Base-by-base conservation (phyloP, 2,113 vertebrate genomes). In the Triplophysa rosa region DNA sequence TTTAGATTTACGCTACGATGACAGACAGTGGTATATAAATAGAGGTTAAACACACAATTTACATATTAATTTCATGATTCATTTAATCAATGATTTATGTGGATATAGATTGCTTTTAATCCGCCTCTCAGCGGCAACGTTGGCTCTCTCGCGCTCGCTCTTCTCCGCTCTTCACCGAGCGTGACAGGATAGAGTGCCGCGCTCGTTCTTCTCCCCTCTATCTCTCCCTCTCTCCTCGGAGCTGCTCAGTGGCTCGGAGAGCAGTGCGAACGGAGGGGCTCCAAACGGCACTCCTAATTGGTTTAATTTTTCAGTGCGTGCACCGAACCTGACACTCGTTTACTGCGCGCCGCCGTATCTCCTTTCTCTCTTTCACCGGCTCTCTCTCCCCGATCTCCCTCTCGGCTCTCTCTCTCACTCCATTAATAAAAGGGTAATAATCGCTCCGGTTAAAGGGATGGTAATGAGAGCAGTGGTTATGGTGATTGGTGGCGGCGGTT, bases 61-160 rank as follows among this genome's bases (percentile, higher is more conserved):
- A 94, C 94, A 95, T 95, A 96, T 96, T 95, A 95, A 95, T 96
- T 95, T 95, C 94, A 95, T 96, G 94, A 95, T 94, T 96, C 94
- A 94, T 96, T 96, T 95, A 93, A 94, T 95, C 93, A 93, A 89
- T 95, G 93, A 95, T 96, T 96, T 95, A 94, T 96, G 93, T 95
- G 91, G 90, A 89, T 94, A 93, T 94, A 93, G 93, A 93, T 93
- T 94, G 92, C 92, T 93, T 95, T 95, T 95, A 95, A 94, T 95
- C 92, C 93, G 89, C 93, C 88, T 74, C 85, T 88, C 76, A 14
- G 33, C 67, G 24, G 66, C 80, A 67, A 71, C 65, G 86, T 87
- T 89, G 88, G 91, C 88, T 90, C 52, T 70, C 67, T 67, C 62
- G 79, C 80, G 40, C 84, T 73, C 65, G 45, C 80, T 85, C 78